Evolutionary conservation across 2,797 vertebrate species (phyloP).

Genomic region (Chloroceryle amazona): DNA sequence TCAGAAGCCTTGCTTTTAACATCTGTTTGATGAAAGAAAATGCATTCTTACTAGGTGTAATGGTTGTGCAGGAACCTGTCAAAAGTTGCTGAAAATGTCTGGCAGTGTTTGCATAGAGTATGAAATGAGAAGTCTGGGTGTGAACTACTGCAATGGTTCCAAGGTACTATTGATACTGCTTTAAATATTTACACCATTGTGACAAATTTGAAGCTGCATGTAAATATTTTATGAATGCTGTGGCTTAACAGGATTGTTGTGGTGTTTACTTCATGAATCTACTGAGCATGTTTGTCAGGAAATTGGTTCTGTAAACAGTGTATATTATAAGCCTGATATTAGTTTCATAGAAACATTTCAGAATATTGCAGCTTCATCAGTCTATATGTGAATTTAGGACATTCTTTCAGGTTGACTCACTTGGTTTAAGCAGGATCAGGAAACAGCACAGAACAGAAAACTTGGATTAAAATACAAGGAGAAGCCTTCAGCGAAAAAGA

Average conservation of each 20-base stretch:
- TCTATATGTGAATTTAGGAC: not conserved
- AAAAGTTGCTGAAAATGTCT: constrained; percentile 10
- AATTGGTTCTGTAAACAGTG: not conserved
- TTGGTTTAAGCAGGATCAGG: not conserved
- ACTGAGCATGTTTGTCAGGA: constrained; percentile 6
- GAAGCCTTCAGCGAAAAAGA: not conserved
- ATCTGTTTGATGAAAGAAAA: not conserved
- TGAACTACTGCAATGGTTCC: not conserved
- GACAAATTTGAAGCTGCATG: constrained; percentile 1
- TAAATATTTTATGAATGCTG: constrained; percentile 54
- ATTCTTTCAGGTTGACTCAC: constrained; percentile 4
- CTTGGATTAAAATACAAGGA: constrained; percentile 31
- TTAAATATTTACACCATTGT: constrained; percentile 59
- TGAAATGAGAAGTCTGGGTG: not conserved
- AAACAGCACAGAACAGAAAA: not conserved
- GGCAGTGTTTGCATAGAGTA: not conserved
- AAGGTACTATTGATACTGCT: not conserved
- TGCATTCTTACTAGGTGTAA: not conserved
- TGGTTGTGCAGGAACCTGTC: not conserved
- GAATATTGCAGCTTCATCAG: not conserved
- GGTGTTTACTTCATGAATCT: constrained; percentile 8
- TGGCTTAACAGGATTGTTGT: constrained; percentile 24
- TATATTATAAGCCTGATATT: not conserved
- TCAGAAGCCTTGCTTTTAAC: not conserved
- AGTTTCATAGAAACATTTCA: not conserved